These are phyloP conservation scores for Orthosia gothica DNA, from an alignment of 2,888 invertebrate genomes.

Conservation along the genomic window DNA sequence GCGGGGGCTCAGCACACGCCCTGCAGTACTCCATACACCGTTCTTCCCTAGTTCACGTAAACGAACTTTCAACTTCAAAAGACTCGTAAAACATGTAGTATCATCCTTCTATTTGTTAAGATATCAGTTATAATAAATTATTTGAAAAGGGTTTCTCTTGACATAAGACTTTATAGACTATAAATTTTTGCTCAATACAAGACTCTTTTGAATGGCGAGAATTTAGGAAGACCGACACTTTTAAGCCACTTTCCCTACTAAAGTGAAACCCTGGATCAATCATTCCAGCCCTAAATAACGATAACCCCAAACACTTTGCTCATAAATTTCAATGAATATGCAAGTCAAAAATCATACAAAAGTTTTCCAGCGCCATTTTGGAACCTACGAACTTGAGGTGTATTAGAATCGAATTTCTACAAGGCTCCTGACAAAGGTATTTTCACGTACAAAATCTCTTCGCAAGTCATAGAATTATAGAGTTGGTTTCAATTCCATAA, in stretches of 20 bases:
- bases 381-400: neutral
- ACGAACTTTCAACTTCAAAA: no score
- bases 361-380: neutral
- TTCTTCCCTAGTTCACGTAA: no score
- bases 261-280: neutral
- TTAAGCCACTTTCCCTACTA: no score
- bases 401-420: neutral
- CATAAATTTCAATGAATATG: neutral
- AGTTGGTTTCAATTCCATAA: slow-evolving; percentile 22
- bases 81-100: no score
- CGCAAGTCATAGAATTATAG: neutral
- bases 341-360: neutral
- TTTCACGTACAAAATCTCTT: slow-evolving; percentile 18
- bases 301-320: neutral
- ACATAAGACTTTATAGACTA: no score
- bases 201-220: neutral
- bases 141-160: no score
- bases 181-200: neutral
- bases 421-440: neutral
- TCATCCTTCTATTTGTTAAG: no score
- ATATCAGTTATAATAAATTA: no score
- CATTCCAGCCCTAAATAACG: neutral
- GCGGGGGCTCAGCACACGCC: no score
- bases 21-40: no score
- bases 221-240: no score